phyloP scores from a whole-genome alignment of 30 jellyfish, hydroid and myxozoan species.

The Hydractinia symbiolongicarpus region DNA sequence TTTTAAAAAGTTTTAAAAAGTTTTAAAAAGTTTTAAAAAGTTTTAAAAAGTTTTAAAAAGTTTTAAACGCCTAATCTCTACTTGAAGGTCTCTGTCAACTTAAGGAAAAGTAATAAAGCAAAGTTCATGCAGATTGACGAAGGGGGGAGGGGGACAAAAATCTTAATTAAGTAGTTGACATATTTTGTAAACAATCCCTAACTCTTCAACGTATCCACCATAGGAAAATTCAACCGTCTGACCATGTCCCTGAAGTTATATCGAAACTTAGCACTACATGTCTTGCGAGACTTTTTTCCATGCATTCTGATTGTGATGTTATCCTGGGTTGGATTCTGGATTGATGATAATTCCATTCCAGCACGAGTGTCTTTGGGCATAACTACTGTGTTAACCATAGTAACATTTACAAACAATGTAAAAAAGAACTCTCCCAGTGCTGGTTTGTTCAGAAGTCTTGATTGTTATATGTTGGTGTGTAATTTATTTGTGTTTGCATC shows the following conservation, averaged over 20 bases:
- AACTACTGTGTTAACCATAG: constrained; percentile 46
- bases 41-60: too few relatives aligned
- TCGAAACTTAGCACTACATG: constrained; percentile 19
- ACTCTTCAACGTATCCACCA: not conserved
- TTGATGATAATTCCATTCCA: constrained; percentile 31
- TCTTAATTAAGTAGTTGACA: too few relatives aligned
- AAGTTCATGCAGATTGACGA: too few relatives aligned
- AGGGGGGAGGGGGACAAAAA: too few relatives aligned
- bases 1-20: too few relatives aligned
- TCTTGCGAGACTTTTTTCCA: constrained; percentile 47
- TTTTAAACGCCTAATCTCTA: too few relatives aligned
- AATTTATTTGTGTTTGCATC: constrained; percentile 37
- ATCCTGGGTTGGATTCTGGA: constrained; percentile 50
- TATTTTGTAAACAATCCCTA: not conserved
- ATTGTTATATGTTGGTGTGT: constrained; percentile 27
- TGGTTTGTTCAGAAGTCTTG: constrained; percentile 36
- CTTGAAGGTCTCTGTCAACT: too few relatives aligned
- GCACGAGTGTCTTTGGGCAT: constrained; percentile 48
- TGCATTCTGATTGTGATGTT: constrained; percentile 28
- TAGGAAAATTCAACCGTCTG: constrained; percentile 22
- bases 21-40: too few relatives aligned
- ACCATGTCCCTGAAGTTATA: constrained; percentile 20
- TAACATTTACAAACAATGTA: constrained; percentile 22
- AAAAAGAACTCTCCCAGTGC: constrained; percentile 6
- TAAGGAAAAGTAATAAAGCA: too few relatives aligned